Evolutionary conservation across 2,797 vertebrate species (phyloP).

Genomic region (Brachyalestes nurse): DNA sequence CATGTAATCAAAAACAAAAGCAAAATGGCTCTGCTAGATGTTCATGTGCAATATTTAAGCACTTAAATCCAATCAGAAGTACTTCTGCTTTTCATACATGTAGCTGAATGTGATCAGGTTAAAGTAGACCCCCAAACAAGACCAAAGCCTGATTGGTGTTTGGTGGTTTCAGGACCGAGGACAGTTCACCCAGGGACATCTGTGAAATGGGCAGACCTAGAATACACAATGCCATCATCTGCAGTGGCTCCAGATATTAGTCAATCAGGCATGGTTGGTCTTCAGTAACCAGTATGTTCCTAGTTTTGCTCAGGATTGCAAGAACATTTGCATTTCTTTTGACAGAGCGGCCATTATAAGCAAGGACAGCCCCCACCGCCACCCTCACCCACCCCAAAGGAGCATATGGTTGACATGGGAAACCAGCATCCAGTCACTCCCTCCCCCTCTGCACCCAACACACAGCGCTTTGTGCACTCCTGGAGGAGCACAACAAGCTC

Average conservation of each 20-base stretch:
- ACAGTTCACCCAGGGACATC: conserved; percentile 47
- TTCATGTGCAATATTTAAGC: no score
- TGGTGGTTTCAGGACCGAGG: conserved; percentile 60
- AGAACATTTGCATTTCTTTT: background rate
- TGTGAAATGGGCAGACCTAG: background rate
- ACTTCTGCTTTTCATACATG: no score
- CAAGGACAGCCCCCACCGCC: background rate
- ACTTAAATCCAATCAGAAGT: no score
- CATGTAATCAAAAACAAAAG: no score
- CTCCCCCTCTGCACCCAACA: conserved; percentile 40
- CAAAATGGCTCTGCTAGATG: no score
- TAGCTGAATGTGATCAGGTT: no score
- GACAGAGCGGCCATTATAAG: conserved; percentile 22
- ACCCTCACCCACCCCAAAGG: background rate
- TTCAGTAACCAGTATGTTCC: background rate
- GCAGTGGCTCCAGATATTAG: background rate
- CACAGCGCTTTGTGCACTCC: conserved; percentile 52
- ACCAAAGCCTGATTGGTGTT: background rate
- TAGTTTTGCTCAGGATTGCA: background rate
- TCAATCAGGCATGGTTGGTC: background rate
- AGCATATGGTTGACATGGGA: conserved; percentile 23
- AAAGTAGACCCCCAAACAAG: no score
- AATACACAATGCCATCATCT: background rate
- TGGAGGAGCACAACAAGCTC: conserved; percentile 51
- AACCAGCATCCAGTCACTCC: conserved; percentile 16